Evolutionary conservation across 2,113 vertebrate species (phyloP), one percentile per base, ranked within the genome.

Genomic region (Octodon degus): DNA sequence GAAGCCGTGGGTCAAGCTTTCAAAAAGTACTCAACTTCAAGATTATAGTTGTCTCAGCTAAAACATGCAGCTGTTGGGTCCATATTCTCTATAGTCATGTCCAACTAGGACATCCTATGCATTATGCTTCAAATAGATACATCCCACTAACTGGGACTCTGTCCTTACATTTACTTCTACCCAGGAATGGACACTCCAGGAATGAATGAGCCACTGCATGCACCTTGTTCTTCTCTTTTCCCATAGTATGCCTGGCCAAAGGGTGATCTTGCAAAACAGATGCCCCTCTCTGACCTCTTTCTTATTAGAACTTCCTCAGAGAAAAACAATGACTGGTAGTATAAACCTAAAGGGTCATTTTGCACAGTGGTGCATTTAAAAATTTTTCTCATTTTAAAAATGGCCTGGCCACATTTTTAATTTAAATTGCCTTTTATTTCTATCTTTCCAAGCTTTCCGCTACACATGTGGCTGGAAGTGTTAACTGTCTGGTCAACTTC

Each of bases 371-470:
- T 2, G 3, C 16, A 55, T 16, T 76, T 88, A 62, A 58, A 2
- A 8, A 16, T 32, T 81, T 91, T 95, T 95, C 27, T 93, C 10
- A 87, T 90, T 84, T 92, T 16, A 72, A 81, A 86, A 63, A 63
- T 88, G n/a, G 14, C 50, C 32, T 40, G 1, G 19, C 65, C 94
- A 65, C 32, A 67, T 5, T 89, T 96, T 96, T 67, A 76, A 85
- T 50, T 95, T 63, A n/a, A 84, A 80, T 47, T 24, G 4, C 10
- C 10, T 34, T 63, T 30, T 76, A 22, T 43, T 74, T 32, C 53
- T 60, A 24, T 80, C 83, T 89, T 24, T 83, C 81, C 27, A 67
- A 68, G 16, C 12, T 24, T 93, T 77, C 43, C 2, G 27, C 7
- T 55, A 34, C 8, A 10, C 17, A 5, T 5, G 62, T 74, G 67